A percentile compares a stretch with the other conserved stretches of the same genome.
Conservation (phyloP, 92 coral and sea anemone genomes). For the Nematostella vectensis region DNA sequence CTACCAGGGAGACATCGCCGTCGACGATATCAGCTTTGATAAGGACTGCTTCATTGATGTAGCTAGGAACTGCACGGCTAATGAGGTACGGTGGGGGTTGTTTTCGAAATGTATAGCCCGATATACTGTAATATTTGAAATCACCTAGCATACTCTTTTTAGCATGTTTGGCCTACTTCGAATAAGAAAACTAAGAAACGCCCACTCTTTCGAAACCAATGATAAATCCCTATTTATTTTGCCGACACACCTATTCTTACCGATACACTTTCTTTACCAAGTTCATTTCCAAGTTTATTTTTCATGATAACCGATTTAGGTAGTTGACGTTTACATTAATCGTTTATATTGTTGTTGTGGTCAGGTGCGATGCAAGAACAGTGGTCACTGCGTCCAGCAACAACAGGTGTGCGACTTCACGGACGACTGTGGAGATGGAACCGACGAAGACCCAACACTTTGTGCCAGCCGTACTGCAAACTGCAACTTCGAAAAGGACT, state of each 20-base stretch:
- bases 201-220: too few relatives aligned
- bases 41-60: constrained; percentile 75
- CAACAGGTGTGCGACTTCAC: constrained; percentile 80
- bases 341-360: too few relatives aligned
- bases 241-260: too few relatives aligned
- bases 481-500: constrained; percentile 71
- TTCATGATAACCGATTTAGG: too few relatives aligned
- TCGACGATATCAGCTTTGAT: constrained; percentile 72
- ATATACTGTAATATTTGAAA: not conserved
- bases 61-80: constrained; percentile 69
- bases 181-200: too few relatives aligned
- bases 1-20: constrained; percentile 77
- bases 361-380: constrained; percentile 47
- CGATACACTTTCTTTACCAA: too few relatives aligned
- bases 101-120: not conserved
- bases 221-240: too few relatives aligned
- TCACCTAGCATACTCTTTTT: too few relatives aligned
- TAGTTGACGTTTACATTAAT: too few relatives aligned
- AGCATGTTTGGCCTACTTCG: too few relatives aligned
- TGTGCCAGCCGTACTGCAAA: constrained; percentile 53
- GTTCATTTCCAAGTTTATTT: too few relatives aligned
- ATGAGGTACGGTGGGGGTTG: constrained; percentile 50
- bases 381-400: constrained; percentile 52
- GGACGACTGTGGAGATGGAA: constrained; percentile 74
- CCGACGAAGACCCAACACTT: constrained; percentile 55